phyloP scores from a whole-genome alignment of 2,797 vertebrate genomes.

The Acanthornis magna region DNA sequence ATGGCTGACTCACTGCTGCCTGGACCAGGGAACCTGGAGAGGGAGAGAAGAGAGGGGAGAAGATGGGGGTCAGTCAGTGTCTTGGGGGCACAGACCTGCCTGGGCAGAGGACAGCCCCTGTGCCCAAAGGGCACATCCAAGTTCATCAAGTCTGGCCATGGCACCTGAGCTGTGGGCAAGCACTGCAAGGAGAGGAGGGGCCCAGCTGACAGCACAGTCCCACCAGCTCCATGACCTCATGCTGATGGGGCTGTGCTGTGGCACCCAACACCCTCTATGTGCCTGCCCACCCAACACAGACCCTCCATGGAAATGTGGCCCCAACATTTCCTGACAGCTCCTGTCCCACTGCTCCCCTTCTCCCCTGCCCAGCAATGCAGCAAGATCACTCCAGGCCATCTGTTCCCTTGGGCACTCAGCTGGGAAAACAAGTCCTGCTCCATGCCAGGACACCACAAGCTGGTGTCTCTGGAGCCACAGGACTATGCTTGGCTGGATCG shows the following conservation, averaged over 20 bases:
- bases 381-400: too few species aligned
- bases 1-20: accelerated
- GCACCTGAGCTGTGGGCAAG: neutral
- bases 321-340: neutral
- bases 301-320: neutral
- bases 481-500: accelerated
- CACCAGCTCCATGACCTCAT: accelerated
- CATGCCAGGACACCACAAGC: too few species aligned
- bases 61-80: neutral
- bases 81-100: neutral
- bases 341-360: neutral
- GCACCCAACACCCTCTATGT: accelerated
- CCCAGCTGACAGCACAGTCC: accelerated
- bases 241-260: too few species aligned
- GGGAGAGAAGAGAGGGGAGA: neutral
- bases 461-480: accelerated
- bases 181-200: neutral
- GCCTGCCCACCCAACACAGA: accelerated
- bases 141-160: too few species aligned
- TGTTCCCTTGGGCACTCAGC: neutral
- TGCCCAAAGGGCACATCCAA: too few species aligned
- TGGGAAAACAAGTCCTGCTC: neutral
- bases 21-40: neutral
- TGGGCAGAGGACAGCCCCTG: neutral
- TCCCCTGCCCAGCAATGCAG: neutral